Conservation (phyloP, 2,888 invertebrate species). For the Agrotis clavis region DNA sequence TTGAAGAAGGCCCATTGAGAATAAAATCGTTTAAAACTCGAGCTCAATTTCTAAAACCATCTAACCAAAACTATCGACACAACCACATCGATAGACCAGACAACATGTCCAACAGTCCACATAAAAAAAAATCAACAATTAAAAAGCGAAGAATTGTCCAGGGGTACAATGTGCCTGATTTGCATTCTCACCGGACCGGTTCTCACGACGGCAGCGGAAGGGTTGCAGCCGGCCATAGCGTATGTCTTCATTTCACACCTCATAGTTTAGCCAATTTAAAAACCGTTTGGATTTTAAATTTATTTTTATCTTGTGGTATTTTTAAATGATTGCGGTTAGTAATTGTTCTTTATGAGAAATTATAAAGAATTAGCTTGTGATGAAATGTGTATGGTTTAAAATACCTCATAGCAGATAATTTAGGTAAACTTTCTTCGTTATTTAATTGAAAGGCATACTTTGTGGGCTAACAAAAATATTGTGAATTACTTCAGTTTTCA, state of each 20-base stretch:
- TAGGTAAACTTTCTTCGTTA: too few relatives aligned
- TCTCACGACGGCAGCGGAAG: constrained; percentile 76
- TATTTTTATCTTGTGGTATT: constrained; percentile 29
- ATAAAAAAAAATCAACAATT: constrained; percentile 74
- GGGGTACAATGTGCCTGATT: constrained; percentile 83
- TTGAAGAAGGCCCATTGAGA: too few relatives aligned
- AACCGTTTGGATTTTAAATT: constrained; percentile 38
- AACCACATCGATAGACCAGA: constrained; percentile 60
- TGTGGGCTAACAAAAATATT: too few relatives aligned
- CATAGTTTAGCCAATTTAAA: constrained; percentile 34
- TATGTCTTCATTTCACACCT: constrained; percentile 70
- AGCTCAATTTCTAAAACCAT: constrained; percentile 12
- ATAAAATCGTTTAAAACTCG: too few relatives aligned
- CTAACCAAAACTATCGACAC: constrained; percentile 57
- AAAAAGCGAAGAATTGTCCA: constrained; percentile 86
- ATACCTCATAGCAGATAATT: too few relatives aligned
- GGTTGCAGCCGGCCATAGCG: constrained; percentile 68
- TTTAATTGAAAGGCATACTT: too few relatives aligned
- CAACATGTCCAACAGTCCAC: constrained; percentile 59
- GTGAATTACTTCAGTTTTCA: too few relatives aligned
- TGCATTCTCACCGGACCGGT: constrained; percentile 86
- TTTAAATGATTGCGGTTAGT: background rate
- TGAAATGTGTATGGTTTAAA: too few relatives aligned
- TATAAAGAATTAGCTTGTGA: too few relatives aligned
- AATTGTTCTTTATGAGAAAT: background rate